Base-by-base conservation (phyloP, 2,797 vertebrate species). In the Gymnoscopelus braueri region DNA sequence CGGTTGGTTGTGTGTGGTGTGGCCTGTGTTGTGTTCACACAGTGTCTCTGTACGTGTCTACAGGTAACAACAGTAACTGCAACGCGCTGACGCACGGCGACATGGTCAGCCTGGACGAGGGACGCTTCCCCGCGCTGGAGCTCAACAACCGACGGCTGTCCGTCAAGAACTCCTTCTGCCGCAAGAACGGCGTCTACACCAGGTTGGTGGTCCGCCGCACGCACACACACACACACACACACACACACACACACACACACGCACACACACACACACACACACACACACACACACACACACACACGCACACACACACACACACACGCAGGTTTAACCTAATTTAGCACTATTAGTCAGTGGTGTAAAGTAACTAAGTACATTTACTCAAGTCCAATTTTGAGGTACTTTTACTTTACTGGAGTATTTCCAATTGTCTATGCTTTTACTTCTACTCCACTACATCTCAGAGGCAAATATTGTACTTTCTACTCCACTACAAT, bases 151-250 rank as follows among this genome's bases (percentile, higher is more conserved):
- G 98, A 0, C 91, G 96, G 2, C 95, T 99, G 56, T 99, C 98
- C 0, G 95, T 98, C 83, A 99, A 99, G 80, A 98, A 98, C 82
- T 99, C 97, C 44, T 99, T 99, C 92, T 98, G 96, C 88, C 81
- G 97, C 14, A 99, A 99, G 91, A 99, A 98, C 0, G 97, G 98
- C 58, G 94, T 99, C 77, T 99, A 99, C 68, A 98, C 97, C 87
- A 95, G 97, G 98, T 97, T 88, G 56, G 78, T 59, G 19, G 2
- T 44, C 39, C 8, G 7, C 2, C 39, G 1, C 8, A 1, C 15
- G 23, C 51, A 49, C 39, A 52, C 52, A 52, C 58, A 19, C 50
- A 10, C 39, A 10, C 39, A 44, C 9, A 10, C 39, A 39, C 2
- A 1, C 35, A 39, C 35, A 39, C 35, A 39, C 35, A 8, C 35